Conservation (phyloP, 2,113 vertebrate genomes). For the Cyrtonyx montezumae region DNA sequence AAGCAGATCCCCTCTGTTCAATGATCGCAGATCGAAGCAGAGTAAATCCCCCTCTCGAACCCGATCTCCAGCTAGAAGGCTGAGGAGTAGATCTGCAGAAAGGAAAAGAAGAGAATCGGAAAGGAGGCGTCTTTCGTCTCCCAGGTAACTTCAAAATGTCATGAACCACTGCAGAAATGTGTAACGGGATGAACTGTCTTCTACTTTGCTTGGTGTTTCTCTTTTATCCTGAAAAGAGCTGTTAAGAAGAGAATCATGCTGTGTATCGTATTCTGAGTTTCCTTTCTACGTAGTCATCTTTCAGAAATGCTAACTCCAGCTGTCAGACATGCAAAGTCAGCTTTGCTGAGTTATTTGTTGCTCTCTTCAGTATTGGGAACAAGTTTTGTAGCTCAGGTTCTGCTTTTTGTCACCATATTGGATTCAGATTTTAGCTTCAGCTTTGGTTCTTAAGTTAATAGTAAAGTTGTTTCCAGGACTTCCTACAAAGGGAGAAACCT, state of each 20-base stretch:
- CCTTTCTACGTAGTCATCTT: background rate
- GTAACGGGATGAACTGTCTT: fast-evolving
- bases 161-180: background rate
- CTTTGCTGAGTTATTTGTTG: background rate
- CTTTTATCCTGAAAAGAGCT: background rate
- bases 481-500: background rate
- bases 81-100: constrained; percentile 90
- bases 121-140: constrained; percentile 87
- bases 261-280: background rate
- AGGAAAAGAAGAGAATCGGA: constrained; percentile 88
- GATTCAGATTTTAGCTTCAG: background rate
- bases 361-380: background rate
- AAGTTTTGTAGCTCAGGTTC: background rate
- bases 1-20: constrained; percentile 79
- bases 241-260: fast-evolving
- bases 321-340: background rate
- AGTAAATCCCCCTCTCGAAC: constrained; percentile 89
- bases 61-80: constrained; percentile 85
- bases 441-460: background rate
- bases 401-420: fast-evolving
- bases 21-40: constrained; percentile 84
- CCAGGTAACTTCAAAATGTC: constrained; percentile 78
- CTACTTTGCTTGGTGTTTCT: background rate
- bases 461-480: background rate
- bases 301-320: background rate